These are phyloP conservation scores for Australoheros facetus DNA, from an alignment of 2,797 vertebrate species.

Conservation along the genomic window DNA sequence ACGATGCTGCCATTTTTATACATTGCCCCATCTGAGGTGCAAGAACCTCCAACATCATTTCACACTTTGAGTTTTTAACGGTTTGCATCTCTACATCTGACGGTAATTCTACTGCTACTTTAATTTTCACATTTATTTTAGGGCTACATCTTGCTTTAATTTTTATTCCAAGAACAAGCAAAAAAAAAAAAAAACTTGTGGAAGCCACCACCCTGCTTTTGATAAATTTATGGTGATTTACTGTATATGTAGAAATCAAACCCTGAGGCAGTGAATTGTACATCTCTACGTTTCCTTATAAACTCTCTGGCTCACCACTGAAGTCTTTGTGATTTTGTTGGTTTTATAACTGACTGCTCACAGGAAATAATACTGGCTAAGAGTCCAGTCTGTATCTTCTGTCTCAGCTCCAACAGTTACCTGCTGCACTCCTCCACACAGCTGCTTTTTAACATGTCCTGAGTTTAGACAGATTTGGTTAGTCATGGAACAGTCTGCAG, in stretches of 20 bases:
- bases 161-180: not conserved
- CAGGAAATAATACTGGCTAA: too few species aligned
- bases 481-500: not conserved
- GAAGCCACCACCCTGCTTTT: not conserved
- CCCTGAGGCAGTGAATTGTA: not conserved
- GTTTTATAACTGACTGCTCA: too few species aligned
- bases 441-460: not conserved
- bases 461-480: not conserved
- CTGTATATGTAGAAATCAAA: rapidly evolving
- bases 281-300: not conserved
- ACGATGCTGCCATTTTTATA: not conserved
- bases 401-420: too few species aligned
- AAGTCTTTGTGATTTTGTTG: not conserved
- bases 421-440: not conserved
- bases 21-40: rapidly evolving
- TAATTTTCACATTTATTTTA: not conserved
- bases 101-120: not conserved
- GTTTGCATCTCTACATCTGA: too few species aligned
- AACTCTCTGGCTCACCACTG: not conserved
- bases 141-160: not conserved
- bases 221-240: not conserved
- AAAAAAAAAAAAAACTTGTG: not conserved
- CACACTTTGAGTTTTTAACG: too few species aligned
- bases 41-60: not conserved
- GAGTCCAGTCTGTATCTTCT: too few species aligned